Conservation (phyloP, 2,888 invertebrate genomes). For the Thera britannica region DNA sequence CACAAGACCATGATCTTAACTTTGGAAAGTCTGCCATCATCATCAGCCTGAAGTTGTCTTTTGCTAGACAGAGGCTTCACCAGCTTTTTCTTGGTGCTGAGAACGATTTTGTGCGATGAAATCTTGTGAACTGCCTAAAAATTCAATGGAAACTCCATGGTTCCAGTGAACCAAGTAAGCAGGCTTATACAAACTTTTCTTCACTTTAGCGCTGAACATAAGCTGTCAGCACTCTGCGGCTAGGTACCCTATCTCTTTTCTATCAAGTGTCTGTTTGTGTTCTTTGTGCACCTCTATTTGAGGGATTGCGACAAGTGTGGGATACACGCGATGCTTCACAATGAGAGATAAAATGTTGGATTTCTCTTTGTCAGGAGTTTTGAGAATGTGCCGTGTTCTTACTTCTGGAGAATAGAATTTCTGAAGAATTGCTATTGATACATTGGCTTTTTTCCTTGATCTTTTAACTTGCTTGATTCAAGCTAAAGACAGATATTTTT, state of each 20-base stretch:
- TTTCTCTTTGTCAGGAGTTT: neutral
- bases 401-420: neutral
- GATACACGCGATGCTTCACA: slow-evolving; percentile 16
- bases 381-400: neutral
- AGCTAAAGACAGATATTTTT: too few species aligned
- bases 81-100: too few species aligned
- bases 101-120: too few species aligned
- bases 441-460: neutral
- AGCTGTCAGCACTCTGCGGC: slow-evolving; percentile 3
- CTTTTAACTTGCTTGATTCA: neutral
- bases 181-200: too few species aligned
- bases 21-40: too few species aligned
- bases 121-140: too few species aligned
- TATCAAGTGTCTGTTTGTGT: slow-evolving; percentile 32
- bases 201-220: too few species aligned
- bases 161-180: too few species aligned
- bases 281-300: slow-evolving; percentile 32
- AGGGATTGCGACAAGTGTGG: slow-evolving; percentile 29
- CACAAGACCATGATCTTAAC: too few species aligned
- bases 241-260: slow-evolving; percentile 29
- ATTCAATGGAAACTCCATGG: too few species aligned
- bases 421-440: neutral
- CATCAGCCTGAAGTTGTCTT: too few species aligned
- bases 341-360: slow-evolving; percentile 18
- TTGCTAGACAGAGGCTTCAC: too few species aligned